Conservation (phyloP, 2,113 vertebrate genomes). For the Myiagra hebetior region DNA sequence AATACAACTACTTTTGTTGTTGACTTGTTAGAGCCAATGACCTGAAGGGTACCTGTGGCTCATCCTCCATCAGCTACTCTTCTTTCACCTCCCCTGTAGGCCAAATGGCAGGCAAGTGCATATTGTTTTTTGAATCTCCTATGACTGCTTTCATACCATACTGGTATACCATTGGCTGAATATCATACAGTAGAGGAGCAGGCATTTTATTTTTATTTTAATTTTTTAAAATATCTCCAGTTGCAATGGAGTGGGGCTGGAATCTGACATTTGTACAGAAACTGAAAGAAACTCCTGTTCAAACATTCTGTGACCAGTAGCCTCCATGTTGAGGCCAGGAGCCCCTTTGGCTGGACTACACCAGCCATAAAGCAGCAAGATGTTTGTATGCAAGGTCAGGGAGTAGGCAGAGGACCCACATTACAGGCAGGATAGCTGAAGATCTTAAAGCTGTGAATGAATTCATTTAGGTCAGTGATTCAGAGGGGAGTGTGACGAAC, state of each 20-base stretch:
- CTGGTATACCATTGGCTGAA: not conserved
- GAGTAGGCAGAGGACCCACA: not conserved
- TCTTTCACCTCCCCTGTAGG: not conserved
- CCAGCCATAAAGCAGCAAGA: not conserved
- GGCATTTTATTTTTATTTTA: not conserved
- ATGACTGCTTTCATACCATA: not conserved
- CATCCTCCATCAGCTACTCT: not conserved
- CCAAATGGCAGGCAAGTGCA: not conserved
- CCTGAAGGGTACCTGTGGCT: not conserved
- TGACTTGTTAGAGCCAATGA: not conserved
- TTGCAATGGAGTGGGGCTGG: not conserved
- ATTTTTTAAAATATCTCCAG: no score
- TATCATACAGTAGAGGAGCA: accelerated
- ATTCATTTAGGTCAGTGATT: not conserved
- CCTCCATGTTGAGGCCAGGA: not conserved
- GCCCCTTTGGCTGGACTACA: not conserved
- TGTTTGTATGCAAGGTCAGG: not conserved
- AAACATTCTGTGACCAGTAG: not conserved
- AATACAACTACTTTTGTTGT: not conserved
- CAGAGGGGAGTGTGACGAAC: not conserved
- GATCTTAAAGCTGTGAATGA: not conserved
- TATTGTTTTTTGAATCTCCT: not conserved
- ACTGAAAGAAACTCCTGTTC: not conserved
- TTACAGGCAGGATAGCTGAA: not conserved
- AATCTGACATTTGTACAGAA: not conserved